phyloP scores from a whole-genome alignment of 1,140 invertebrate genomes.

The Sitodiplosis mosellana region DNA sequence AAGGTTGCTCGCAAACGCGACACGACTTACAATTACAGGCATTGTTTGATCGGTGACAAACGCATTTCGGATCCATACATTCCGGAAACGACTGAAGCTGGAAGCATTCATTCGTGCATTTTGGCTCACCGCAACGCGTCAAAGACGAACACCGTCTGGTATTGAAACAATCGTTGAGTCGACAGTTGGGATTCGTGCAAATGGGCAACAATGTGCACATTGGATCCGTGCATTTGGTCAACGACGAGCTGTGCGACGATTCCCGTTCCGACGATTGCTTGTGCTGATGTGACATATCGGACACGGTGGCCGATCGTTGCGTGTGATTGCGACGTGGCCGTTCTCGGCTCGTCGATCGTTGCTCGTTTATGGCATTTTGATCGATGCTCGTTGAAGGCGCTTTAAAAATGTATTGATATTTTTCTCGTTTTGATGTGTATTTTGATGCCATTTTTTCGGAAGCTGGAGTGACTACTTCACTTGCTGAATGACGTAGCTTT shows the following conservation, averaged over 20 bases:
- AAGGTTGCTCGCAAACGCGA: too few relatives aligned
- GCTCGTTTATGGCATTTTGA: background rate
- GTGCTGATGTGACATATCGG: constrained; percentile 20
- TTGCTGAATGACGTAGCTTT: constrained; percentile 17
- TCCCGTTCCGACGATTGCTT: constrained; percentile 23
- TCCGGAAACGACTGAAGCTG: constrained; percentile 11
- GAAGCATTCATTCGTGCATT: constrained; percentile 1
- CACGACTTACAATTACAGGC: background rate
- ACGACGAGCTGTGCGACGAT: constrained; percentile 15
- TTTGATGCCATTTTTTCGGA: constrained; percentile 1
- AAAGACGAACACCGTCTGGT: constrained; percentile 17
- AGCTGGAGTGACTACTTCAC: constrained; percentile 14
- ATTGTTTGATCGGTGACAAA: background rate
- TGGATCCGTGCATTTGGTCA: constrained; percentile 21
- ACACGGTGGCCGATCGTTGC: constrained; percentile 22
- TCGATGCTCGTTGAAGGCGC: constrained; percentile 1
- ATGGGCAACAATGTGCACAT: constrained; percentile 22
- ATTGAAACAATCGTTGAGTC: constrained; percentile 19
- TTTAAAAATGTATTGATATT: constrained; percentile 19
- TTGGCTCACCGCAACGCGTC: constrained; percentile 10
- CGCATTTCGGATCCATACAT: constrained; percentile 24
- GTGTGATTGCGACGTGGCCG: constrained; percentile 23
- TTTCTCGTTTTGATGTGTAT: constrained; percentile 11
- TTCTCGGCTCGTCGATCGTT: constrained; percentile 11
- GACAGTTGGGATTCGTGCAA: constrained; percentile 23